Conservation (phyloP, 1,140 invertebrate genomes). For the Caenorhabditis remanei region DNA sequence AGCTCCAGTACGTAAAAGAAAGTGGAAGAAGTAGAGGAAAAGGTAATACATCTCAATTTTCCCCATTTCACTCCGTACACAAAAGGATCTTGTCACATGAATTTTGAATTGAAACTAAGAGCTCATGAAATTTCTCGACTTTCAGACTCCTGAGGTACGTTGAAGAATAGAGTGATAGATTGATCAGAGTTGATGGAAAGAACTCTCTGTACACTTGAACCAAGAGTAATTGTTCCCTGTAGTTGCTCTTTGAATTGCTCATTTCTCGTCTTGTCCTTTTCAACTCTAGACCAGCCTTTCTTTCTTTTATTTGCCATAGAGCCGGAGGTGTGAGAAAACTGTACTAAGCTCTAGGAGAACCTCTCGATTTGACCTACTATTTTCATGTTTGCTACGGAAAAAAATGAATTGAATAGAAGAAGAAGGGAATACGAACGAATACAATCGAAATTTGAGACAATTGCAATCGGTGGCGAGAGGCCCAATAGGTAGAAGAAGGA, state of each 20-base stretch:
- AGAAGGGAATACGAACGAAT: constrained; percentile 18
- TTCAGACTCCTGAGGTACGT: no score
- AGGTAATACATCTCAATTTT: no score
- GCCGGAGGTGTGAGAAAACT: constrained; percentile 55
- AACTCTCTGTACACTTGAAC: no score
- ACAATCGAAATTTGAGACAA: constrained; percentile 56
- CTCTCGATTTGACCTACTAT: constrained; percentile 39
- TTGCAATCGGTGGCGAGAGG: background rate
- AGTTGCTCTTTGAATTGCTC: constrained; percentile 12
- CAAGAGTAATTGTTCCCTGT: no score
- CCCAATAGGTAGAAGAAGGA: constrained; percentile 13
- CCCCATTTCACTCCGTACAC: no score
- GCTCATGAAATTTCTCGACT: no score
- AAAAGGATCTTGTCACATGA: no score
- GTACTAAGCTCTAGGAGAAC: constrained; percentile 13
- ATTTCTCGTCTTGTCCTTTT: background rate
- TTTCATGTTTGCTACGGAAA: constrained; percentile 25
- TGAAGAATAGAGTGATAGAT: no score
- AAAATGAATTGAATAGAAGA: background rate
- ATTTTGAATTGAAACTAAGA: no score
- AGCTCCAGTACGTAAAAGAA: no score
- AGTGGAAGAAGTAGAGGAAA: no score
- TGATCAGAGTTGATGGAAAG: no score
- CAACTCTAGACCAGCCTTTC: background rate
- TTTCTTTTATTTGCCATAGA: constrained; percentile 47